Evolutionary conservation across 2,888 invertebrate genomes (phyloP).

Genomic region (Chesias legatella): DNA sequence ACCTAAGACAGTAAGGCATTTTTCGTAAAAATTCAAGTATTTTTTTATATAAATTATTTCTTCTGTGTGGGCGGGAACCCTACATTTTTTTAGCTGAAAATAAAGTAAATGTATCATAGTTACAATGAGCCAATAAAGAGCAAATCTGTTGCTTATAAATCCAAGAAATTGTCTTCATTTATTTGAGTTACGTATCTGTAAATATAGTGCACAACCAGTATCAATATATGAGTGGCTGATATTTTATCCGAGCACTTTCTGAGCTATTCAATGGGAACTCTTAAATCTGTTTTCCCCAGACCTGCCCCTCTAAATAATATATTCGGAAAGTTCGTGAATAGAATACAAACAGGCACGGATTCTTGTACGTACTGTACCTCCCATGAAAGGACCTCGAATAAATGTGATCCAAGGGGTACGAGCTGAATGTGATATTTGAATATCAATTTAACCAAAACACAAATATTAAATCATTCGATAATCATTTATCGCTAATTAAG

Average conservation of each 20-base stretch:
- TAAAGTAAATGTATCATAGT: constrained; percentile 10
- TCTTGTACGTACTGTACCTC: constrained; percentile 55
- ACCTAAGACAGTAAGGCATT: too few relatives aligned
- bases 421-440: constrained; percentile 36
- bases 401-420: constrained; percentile 51
- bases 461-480: too few relatives aligned
- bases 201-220: constrained; percentile 24
- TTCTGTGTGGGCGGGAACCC: too few relatives aligned
- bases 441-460: constrained; percentile 17
- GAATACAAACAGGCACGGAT: constrained; percentile 67
- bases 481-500: constrained; percentile 24
- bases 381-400: constrained; percentile 60
- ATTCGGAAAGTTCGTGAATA: constrained; percentile 73
- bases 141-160: constrained; percentile 24
- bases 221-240: constrained; percentile 36
- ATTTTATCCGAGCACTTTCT: constrained; percentile 54
- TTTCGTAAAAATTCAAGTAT: too few relatives aligned
- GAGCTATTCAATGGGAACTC: constrained; percentile 59
- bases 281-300: constrained; percentile 69
- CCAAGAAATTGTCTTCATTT: constrained; percentile 2
- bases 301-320: constrained; percentile 66
- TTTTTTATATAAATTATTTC: too few relatives aligned
- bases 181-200: constrained; percentile 2
- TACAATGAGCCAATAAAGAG: constrained; percentile 30
- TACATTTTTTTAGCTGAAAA: too few relatives aligned